phyloP scores from a whole-genome alignment of 2,113 vertebrate genomes.

The Sitta europaea region DNA sequence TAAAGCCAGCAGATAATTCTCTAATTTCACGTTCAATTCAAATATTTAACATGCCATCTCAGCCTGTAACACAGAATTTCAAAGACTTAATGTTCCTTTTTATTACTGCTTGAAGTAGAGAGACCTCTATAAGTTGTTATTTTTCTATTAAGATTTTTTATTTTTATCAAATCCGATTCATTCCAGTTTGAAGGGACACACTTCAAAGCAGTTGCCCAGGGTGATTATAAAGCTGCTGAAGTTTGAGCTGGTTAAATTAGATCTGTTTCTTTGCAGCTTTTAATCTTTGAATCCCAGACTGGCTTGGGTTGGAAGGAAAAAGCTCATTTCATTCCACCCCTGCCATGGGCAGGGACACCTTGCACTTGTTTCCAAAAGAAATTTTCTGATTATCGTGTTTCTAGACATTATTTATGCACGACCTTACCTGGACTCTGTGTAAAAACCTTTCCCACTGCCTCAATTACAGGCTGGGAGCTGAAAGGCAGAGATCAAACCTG shows the following conservation, averaged over 20 bases:
- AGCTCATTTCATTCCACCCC: background rate
- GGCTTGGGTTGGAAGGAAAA: background rate
- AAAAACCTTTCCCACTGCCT: background rate
- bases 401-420: background rate
- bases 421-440: background rate
- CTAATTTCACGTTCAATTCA: background rate
- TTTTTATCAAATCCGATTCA: background rate
- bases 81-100: background rate
- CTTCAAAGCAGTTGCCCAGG: background rate
- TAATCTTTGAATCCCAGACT: background rate
- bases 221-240: background rate
- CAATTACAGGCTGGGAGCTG: background rate
- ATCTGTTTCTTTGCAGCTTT: background rate
- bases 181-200: background rate
- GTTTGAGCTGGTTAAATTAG: background rate
- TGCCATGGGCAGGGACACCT: background rate
- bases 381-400: background rate
- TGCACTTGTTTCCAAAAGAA: background rate
- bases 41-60: conserved; percentile 35
- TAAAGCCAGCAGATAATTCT: background rate
- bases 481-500: background rate
- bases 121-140: background rate
- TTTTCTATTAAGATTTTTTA: conserved; percentile 6
- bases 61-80: background rate
- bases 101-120: background rate